phyloP scores from a whole-genome alignment of 2,888 invertebrate genomes.

The Andrena chrysosceles region DNA sequence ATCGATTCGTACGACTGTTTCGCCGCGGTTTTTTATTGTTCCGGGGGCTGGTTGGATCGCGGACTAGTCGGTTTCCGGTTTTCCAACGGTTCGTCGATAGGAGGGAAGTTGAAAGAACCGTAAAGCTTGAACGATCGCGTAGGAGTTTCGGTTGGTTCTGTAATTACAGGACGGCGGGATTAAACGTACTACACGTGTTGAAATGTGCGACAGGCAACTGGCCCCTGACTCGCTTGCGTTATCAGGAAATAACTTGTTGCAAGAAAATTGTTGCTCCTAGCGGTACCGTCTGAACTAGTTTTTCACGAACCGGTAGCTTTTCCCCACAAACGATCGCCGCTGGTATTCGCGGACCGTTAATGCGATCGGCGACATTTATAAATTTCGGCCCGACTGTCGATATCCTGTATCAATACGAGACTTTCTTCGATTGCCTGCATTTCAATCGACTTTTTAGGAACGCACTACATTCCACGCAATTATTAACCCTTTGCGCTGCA shows the following conservation, averaged over 20 bases:
- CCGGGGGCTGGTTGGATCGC: slow-evolving; percentile 23
- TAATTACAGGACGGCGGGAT: slow-evolving; percentile 38
- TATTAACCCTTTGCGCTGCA: not conserved
- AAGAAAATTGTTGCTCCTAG: slow-evolving; percentile 48
- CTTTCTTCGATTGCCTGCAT: not conserved
- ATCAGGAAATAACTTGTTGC: slow-evolving; percentile 44
- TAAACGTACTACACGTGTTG: slow-evolving; percentile 19
- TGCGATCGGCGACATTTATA: slow-evolving; percentile 18
- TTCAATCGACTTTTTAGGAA: not conserved
- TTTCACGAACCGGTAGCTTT: slow-evolving; percentile 42
- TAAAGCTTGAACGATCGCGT: slow-evolving; percentile 33
- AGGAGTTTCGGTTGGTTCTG: slow-evolving; percentile 26
- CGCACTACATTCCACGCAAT: not conserved
- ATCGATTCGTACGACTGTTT: slow-evolving; percentile 21
- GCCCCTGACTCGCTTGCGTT: slow-evolving; percentile 43
- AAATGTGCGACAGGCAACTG: slow-evolving; percentile 7
- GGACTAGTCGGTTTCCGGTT: slow-evolving; percentile 29
- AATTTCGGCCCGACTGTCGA: slow-evolving; percentile 29
- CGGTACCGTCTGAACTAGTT: slow-evolving; percentile 54
- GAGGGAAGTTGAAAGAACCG: slow-evolving; percentile 19
- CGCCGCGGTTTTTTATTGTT: slow-evolving; percentile 26
- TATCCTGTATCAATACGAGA: not conserved
- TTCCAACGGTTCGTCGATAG: not conserved
- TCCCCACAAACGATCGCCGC: slow-evolving; percentile 31
- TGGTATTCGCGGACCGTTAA: slow-evolving; percentile 3